A percentile compares a stretch with the other conserved stretches of the same genome.
These are phyloP conservation scores for Coilia nasus DNA, from an alignment of 2,797 vertebrate species.

Conservation along the genomic window DNA sequence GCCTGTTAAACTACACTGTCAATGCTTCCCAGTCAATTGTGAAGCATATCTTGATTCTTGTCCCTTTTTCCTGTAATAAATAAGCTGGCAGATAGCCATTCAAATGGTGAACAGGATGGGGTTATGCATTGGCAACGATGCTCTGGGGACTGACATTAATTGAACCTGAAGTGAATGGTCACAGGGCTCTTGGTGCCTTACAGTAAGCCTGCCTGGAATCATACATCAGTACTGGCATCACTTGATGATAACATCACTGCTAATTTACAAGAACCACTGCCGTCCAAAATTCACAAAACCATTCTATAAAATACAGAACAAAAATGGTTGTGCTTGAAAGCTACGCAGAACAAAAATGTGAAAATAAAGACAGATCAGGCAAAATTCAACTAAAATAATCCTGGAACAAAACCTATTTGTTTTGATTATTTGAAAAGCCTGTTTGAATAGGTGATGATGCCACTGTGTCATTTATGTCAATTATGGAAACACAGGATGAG, in stretches of 20 bases:
- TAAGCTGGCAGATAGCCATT: constrained; percentile 13
- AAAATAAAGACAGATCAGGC: neutral
- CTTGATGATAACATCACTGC: neutral
- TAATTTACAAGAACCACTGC: neutral
- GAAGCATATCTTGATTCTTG: neutral
- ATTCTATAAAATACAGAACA: neutral
- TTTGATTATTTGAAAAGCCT: too few species aligned
- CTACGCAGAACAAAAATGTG: neutral
- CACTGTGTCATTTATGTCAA: neutral
- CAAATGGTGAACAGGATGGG: neutral
- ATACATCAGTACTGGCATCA: neutral
- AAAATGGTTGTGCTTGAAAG: neutral
- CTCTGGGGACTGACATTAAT: neutral
- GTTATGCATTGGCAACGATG: neutral
- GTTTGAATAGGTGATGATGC: neutral
- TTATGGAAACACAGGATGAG: neutral
- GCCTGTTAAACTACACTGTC: neutral
- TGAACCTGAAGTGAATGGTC: neutral
- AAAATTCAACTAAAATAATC: neutral
- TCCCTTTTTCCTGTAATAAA: neutral
- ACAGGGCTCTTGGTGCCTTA: neutral
- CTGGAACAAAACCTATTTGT: neutral
- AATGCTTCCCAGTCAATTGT: neutral
- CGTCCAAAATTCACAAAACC: neutral
- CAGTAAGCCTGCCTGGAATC: neutral